phyloP scores from a whole-genome alignment of 2,888 invertebrate species.

The Lepidonotus clava region DNA sequence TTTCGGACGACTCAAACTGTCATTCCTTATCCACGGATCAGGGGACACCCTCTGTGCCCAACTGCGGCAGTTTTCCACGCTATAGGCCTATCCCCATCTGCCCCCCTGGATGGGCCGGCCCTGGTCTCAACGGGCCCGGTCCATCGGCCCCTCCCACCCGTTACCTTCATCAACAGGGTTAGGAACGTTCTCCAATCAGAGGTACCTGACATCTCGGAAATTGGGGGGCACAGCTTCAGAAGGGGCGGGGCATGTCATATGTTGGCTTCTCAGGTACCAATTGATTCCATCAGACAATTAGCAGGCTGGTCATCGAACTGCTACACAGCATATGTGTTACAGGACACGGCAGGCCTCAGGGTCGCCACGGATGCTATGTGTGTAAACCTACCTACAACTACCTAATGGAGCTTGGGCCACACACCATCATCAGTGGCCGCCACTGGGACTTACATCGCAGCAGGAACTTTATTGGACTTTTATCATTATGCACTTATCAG shows the following conservation, averaged over 20 bases:
- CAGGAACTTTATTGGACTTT: too few relatives aligned
- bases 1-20: neutral
- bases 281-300: neutral
- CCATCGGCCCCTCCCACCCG: neutral
- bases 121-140: too few relatives aligned
- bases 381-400: too few relatives aligned
- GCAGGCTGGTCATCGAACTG: neutral
- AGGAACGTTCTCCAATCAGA: neutral
- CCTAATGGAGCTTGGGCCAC: too few relatives aligned
- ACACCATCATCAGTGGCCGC: too few relatives aligned
- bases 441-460: too few relatives aligned
- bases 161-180: too few relatives aligned
- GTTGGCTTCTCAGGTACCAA: neutral
- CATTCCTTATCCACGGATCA: neutral
- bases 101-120: too few relatives aligned
- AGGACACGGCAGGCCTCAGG: neutral
- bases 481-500: too few relatives aligned
- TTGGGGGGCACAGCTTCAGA: neutral
- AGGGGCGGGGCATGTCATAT: neutral
- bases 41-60: constrained; percentile 19
- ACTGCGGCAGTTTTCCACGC: neutral
- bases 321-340: neutral
- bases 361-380: too few relatives aligned
- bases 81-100: neutral
- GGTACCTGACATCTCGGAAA: neutral